phyloP scores from a whole-genome alignment of 2,113 vertebrate genomes.

The Sorex araneus region DNA sequence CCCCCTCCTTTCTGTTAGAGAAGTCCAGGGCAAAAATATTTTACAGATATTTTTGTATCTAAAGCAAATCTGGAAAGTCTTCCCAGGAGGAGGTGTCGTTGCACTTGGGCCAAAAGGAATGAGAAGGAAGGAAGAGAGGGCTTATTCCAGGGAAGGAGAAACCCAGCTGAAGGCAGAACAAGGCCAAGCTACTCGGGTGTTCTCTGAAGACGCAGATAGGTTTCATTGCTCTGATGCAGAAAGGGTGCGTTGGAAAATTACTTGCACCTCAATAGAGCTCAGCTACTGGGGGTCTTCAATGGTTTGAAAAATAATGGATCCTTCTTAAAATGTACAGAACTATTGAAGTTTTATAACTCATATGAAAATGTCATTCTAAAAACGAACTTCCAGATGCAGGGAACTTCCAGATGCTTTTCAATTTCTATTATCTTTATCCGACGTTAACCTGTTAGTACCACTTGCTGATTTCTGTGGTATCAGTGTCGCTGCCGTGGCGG shows the following conservation, averaged over 20 bases:
- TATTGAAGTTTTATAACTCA: no score
- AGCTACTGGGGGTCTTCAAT: not conserved
- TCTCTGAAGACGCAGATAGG: not conserved
- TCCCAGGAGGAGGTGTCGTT: not conserved
- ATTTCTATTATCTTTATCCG: no score
- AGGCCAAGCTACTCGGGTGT: no score
- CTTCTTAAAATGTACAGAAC: no score
- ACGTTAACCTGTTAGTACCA: not conserved
- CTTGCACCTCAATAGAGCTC: not conserved
- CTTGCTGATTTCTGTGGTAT: constrained; percentile 16
- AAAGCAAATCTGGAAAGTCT: not conserved
- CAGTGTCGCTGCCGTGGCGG: not conserved
- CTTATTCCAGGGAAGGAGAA: not conserved
- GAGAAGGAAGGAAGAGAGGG: not conserved
- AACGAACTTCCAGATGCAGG: no score
- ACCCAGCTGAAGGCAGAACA: not conserved
- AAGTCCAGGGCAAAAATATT: not conserved
- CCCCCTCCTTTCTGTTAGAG: not conserved
- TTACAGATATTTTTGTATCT: not conserved
- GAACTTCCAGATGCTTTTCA: no score
- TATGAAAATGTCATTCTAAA: no score
- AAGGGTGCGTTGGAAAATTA: not conserved
- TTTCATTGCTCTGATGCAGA: not conserved
- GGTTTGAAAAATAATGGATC: no score
- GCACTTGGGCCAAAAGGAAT: not conserved